A percentile compares a stretch with the other conserved stretches of the same genome.
Evolutionary conservation across 2,797 vertebrate species (phyloP).

Genomic region (Macropus fuliginosus): DNA sequence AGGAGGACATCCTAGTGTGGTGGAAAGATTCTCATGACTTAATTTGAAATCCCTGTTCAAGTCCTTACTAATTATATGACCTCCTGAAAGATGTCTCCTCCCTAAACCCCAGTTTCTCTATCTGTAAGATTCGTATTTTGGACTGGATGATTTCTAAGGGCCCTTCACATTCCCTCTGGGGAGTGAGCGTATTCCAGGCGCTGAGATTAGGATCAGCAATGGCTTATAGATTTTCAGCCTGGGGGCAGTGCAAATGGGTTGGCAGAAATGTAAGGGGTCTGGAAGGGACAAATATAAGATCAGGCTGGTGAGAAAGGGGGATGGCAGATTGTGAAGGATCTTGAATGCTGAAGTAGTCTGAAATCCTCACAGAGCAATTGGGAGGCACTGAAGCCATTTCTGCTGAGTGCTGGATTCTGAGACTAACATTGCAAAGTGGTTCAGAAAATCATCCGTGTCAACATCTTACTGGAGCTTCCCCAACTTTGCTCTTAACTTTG

Average conservation of each 20-base stretch:
- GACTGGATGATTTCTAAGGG: background rate
- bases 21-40: background rate
- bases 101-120: background rate
- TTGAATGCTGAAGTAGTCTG: too few relatives aligned
- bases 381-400: background rate
- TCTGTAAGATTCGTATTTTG: constrained; percentile 2
- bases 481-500: background rate
- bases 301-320: background rate
- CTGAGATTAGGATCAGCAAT: background rate
- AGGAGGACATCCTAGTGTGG: background rate
- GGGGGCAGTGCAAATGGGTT: background rate
- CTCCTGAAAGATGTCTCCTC: background rate
- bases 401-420: background rate
- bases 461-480: background rate
- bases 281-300: too few relatives aligned
- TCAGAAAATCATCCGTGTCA: background rate
- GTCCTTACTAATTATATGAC: background rate
- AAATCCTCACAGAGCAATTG: too few relatives aligned
- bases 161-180: background rate
- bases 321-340: too few relatives aligned
- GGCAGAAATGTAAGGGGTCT: background rate
- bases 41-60: background rate
- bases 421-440: too few relatives aligned
- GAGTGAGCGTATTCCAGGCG: background rate
- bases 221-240: background rate